Percentiles rank a stretch among this genome's conserved stretches.
Conservation (phyloP, 2,113 vertebrate species). For the Melanocharis versteri region DNA sequence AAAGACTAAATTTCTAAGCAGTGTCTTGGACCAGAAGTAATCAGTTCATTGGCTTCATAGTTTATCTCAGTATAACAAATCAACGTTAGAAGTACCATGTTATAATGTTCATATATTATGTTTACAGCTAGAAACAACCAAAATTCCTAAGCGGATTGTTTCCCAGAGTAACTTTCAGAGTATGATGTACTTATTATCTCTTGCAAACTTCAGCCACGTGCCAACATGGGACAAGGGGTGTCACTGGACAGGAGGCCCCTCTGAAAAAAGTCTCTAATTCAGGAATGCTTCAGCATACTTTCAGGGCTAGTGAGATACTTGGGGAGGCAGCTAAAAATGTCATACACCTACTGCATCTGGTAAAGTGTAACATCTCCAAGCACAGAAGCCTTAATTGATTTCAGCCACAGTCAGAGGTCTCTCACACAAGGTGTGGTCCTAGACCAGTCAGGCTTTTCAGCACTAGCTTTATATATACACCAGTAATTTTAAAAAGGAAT, state of each 20-base stretch:
- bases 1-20: slow-evolving; percentile 31
- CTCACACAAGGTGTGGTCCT: slow-evolving; percentile 76
- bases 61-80: neutral
- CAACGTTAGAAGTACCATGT: neutral
- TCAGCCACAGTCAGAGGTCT: slow-evolving; percentile 60
- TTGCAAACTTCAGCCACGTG: slow-evolving; percentile 39
- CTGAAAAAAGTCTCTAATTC: slow-evolving; percentile 18
- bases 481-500: slow-evolving; percentile 54
- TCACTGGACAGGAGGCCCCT: slow-evolving; percentile 36
- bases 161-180: neutral
- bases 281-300: slow-evolving; percentile 55
- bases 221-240: neutral
- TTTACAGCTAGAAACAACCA: neutral
- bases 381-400: slow-evolving; percentile 67
- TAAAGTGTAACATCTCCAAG: slow-evolving; percentile 42
- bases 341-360: neutral
- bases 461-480: slow-evolving; percentile 58
- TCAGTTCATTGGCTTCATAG: slow-evolving; percentile 34
- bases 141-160: neutral
- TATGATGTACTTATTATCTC: neutral
- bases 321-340: slow-evolving; percentile 24
- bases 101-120: neutral
- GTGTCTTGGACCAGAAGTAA: slow-evolving; percentile 38
- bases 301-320: slow-evolving; percentile 20
- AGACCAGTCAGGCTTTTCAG: slow-evolving; percentile 61